Base-by-base conservation (phyloP, 2,797 vertebrate genomes). In the Acrocephalus scirpaceus region DNA sequence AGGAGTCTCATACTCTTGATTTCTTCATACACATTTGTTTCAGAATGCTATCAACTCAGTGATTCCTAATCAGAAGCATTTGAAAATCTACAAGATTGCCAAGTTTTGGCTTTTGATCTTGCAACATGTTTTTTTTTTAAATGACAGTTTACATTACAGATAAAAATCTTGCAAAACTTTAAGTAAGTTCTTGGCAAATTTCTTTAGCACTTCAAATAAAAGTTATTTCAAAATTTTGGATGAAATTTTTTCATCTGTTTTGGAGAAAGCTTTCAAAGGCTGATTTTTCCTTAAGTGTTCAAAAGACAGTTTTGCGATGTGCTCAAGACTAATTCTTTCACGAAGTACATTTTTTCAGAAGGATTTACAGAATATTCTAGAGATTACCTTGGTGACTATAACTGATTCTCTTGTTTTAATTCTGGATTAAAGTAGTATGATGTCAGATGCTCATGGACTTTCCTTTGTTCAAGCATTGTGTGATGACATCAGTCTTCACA, bases 141-240 rank as follows among this genome's bases (percentile, higher is more conserved):
- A 92, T 91, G 27, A 22, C 34, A 87, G 25, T 57, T 94, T 92
- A 50, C 44, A 44, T 75, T 80, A 48, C 62, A 88, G 72, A 77
- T 96, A 91, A 93, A 96, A 96, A 93, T 94, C 88, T 51, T 93
- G 25, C 74, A 47, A 86, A 92, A 58, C 54, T 87, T 90, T 50
- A 74, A 83, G 44, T 67, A 80, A 25, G 50, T 77, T 90, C 73
- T 45, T 32, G 65, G 80, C 95, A 95, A 80, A 69, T 83, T 12
- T 86, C 51, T 93, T 92, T 81, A 95, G 26, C 54, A 62, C 64
- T 54, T 88, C 25, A 23, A 69, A 91, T 90, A 66, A 86, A 92
- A 92, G 51, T 72, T 50, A 57, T 76, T 85, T 94, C 22, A 57
- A 66, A 74, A 69, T 51, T 54, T 17, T 69, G 71, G 54, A 29